Percentiles rank a stretch among this genome's conserved stretches.
Evolutionary conservation across 1,140 invertebrate species (phyloP).

Genomic region (Drosophila oshimai): DNA sequence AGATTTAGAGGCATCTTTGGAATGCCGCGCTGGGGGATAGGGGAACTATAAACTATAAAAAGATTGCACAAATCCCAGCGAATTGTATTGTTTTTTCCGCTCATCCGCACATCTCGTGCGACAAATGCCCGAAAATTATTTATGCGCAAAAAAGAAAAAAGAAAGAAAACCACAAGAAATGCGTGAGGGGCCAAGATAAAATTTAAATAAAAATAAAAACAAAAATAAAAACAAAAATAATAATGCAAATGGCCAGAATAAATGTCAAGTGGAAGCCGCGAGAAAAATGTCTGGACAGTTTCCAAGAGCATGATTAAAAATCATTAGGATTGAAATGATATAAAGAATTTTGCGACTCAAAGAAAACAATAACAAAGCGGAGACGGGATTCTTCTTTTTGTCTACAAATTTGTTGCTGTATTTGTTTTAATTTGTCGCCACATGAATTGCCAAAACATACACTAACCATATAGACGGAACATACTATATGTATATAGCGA

Average conservation of each 20-base stretch:
- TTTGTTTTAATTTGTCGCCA: constrained; percentile 77
- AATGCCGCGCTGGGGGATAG: constrained; percentile 9
- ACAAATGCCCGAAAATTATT: constrained; percentile 67
- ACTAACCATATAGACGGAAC: not conserved
- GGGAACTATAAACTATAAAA: constrained; percentile 21
- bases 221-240: constrained; percentile 6
- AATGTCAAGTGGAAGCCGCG: constrained; percentile 30
- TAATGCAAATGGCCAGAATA: constrained; percentile 34
- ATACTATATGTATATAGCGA: constrained; percentile 20
- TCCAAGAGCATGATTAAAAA: constrained; percentile 52
- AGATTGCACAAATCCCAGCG: not conserved
- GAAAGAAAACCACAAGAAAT: constrained; percentile 28
- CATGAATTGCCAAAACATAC: constrained; percentile 68
- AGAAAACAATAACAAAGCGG: constrained; percentile 10
- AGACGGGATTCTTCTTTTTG: not conserved
- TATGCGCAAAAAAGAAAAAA: no score
- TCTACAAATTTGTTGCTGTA: constrained; percentile 21
- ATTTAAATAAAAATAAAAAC: not conserved
- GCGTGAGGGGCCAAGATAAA: constrained; percentile 8
- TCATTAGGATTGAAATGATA: constrained; percentile 55
- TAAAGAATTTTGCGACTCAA: constrained; percentile 21
- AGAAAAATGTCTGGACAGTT: constrained; percentile 39
- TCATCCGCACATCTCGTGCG: constrained; percentile 61
- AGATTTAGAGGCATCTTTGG: constrained; percentile 26
- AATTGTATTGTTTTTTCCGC: constrained; percentile 19